Conservation (phyloP, 2,888 invertebrate species). For the Volucella inanis region DNA sequence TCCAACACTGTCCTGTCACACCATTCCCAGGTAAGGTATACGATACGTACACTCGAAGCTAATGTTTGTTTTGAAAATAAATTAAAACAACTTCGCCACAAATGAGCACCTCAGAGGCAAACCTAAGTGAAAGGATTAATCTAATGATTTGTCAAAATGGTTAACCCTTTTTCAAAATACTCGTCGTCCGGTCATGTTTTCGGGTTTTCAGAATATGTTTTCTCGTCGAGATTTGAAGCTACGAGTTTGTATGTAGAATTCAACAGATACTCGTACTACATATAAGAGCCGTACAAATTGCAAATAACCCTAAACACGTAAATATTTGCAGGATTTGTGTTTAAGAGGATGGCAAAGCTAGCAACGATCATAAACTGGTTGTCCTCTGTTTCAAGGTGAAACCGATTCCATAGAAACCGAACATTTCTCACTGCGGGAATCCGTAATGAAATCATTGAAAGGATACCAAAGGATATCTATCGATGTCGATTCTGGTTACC, state of each 20-base stretch:
- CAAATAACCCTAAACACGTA: constrained; percentile 61
- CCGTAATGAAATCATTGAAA: constrained; percentile 42
- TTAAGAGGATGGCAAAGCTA: constrained; percentile 11
- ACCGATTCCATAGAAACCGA: constrained; percentile 16
- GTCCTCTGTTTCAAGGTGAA: constrained; percentile 48
- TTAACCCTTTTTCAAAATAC: constrained; percentile 68
- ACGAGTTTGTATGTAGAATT: constrained; percentile 48
- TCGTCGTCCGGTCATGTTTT: neutral
- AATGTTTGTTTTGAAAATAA: constrained; percentile 70
- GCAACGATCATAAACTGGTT: constrained; percentile 40
- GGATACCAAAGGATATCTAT: constrained; percentile 21
- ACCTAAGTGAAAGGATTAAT: constrained; percentile 79
- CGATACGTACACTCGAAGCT: neutral
- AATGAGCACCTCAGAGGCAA: constrained; percentile 33
- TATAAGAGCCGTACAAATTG: constrained; percentile 23
- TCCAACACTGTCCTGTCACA: too few species aligned
- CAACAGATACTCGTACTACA: neutral
- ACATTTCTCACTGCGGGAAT: constrained; percentile 5
- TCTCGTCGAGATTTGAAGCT: neutral
- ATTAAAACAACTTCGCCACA: constrained; percentile 63
- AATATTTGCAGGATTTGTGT: constrained; percentile 59
- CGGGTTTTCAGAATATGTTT: neutral
- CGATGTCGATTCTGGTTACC: constrained; percentile 4
- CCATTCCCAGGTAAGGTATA: constrained; percentile 22
- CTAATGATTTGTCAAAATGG: constrained; percentile 81